Evolutionary conservation across 2,888 invertebrate species (phyloP).

Genomic region (Drosophila crucigera): DNA sequence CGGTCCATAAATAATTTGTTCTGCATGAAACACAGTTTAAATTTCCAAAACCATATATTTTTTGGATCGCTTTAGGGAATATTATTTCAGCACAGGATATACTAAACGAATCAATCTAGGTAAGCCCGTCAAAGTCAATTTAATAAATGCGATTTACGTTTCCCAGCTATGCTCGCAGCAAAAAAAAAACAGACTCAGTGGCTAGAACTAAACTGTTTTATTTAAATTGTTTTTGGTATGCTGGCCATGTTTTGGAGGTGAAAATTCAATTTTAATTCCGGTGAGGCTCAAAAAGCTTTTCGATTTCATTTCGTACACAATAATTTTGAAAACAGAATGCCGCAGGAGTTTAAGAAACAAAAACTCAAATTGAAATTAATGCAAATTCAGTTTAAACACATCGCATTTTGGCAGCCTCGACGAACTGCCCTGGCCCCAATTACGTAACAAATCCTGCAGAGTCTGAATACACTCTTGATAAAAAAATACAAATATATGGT

Average conservation of each 20-base stretch:
- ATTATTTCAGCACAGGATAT: background rate
- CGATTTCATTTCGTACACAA: conserved; percentile 54
- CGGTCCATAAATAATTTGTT: no score
- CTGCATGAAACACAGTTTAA: no score
- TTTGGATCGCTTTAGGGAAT: background rate
- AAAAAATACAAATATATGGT: conserved; percentile 1
- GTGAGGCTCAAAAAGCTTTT: conserved; percentile 48
- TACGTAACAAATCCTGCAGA: conserved; percentile 25
- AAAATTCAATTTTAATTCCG: conserved; percentile 57
- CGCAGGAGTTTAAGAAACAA: conserved; percentile 42
- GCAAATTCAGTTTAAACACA: conserved; percentile 72
- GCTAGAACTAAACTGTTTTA: conserved; percentile 14
- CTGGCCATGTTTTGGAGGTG: conserved; percentile 30
- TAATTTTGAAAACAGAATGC: conserved; percentile 37
- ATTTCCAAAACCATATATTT: background rate
- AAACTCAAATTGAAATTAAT: conserved; percentile 67
- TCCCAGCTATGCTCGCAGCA: background rate
- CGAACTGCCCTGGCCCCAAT: conserved; percentile 58
- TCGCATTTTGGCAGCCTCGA: conserved; percentile 52
- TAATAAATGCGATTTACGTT: conserved; percentile 9
- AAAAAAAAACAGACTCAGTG: background rate
- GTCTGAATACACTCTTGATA: conserved; percentile 20
- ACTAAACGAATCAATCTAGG: conserved; percentile 4
- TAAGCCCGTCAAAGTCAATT: conserved; percentile 1
- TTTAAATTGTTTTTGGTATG: conserved; percentile 17